Evolutionary conservation across 2,113 vertebrate genomes (phyloP).

Genomic region (Ceyx margarethae): DNA sequence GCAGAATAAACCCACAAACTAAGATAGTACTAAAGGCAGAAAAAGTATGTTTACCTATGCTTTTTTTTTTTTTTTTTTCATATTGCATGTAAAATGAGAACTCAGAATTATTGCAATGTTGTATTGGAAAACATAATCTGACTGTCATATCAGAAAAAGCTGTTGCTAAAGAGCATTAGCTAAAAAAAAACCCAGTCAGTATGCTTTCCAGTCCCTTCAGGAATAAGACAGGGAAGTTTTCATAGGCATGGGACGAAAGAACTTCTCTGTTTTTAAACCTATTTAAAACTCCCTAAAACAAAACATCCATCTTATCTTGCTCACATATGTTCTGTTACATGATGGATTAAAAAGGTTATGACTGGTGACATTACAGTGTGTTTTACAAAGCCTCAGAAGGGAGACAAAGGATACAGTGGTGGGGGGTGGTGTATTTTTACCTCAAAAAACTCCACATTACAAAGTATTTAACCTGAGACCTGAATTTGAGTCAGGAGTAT

Average conservation of each 20-base stretch:
- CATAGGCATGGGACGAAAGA: neutral
- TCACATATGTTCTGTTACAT: neutral
- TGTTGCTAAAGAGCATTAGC: neutral
- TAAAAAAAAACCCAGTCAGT: neutral
- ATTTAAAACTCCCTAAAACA: neutral
- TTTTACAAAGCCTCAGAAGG: neutral
- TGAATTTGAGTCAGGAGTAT: neutral
- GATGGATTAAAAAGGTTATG: neutral
- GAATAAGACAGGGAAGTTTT: neutral
- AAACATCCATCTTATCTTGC: neutral
- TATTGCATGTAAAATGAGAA: neutral
- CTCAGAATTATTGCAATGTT: neutral
- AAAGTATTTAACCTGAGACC: neutral
- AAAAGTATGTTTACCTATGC: neutral
- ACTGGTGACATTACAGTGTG: neutral
- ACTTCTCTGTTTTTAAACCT: neutral
- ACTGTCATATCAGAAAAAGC: neutral
- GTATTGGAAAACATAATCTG: neutral
- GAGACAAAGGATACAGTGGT: neutral
- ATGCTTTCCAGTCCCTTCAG: neutral
- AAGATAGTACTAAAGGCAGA: neutral
- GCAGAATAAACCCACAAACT: neutral
- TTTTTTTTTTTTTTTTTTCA: neutral
- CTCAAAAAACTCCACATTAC: neutral
- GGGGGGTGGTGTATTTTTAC: no score